Base-by-base conservation (phyloP, 2,113 vertebrate species). In the Balaeniceps rex region DNA sequence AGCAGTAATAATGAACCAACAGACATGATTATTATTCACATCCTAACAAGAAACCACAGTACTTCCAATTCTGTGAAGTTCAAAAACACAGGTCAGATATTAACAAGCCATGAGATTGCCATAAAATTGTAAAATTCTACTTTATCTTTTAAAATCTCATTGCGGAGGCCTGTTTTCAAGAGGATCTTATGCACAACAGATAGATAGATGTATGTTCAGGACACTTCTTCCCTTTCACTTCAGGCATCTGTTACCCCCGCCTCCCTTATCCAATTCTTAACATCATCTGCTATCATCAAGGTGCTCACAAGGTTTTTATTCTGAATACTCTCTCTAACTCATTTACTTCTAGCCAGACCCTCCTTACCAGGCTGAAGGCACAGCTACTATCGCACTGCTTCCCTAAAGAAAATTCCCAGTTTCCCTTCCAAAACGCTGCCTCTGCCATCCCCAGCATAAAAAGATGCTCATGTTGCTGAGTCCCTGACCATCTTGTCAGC, bases 361-460 rank as follows among this genome's bases (percentile, higher is more conserved):
- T 80, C 52, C 42, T 66, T 54, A 58, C 19, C 31, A 94, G 25
- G 14, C 2, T 72, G 57, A 19, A 52, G 17, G 16, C 58, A 80
- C 29, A 64, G 49, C 23, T 65, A 29, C 55, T 61, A 83, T 81
- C 47, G 17, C 21, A 47, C 33, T 40, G 57, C 46, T 70, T 89
- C 63, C 25, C 38, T 51, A 38, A 88, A 47, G 9, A 22, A n/a
- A 94, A 60, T 19, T 89, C 17, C 23, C 42, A 76, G 25, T 3
- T 77, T 88, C 66, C 29, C 47, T 93, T 83, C 22, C 28, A 75
- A 68, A 94, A 63, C 19, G 44, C 19, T 64, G 34, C 4, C 33
- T 33, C 54, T 21, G 6, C 33, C 0, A 0, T 22, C 11, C 47
- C 33, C 68, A 64, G 66, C 2, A 11, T 11, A 70, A 12, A 78